Evolutionary conservation across 1,140 invertebrate genomes (phyloP).

Genomic region (Papilio xuthus): DNA sequence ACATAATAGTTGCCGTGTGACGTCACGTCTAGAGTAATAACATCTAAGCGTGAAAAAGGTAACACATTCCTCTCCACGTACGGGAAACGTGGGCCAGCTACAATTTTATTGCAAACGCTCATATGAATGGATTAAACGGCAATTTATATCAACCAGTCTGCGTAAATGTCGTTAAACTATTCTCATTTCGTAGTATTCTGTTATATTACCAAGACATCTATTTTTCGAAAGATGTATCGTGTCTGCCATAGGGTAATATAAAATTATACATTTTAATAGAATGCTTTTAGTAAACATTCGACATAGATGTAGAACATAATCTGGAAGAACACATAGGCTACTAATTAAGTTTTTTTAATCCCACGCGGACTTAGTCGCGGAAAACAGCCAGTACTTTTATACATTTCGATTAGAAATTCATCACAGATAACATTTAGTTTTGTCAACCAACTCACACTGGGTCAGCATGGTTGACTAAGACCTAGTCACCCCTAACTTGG

Average conservation of each 20-base stretch:
- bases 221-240: not conserved
- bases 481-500: too few species aligned
- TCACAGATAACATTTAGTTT: too few species aligned
- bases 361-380: too few species aligned
- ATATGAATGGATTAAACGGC: slow-evolving; percentile 34
- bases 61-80: slow-evolving; percentile 19
- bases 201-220: not conserved
- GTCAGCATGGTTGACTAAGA: too few species aligned
- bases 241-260: not conserved
- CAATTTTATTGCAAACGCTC: slow-evolving; percentile 29
- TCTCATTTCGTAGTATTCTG: not conserved
- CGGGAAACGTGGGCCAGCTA: slow-evolving; percentile 9
- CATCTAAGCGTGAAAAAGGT: slow-evolving; percentile 19
- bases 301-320: too few species aligned
- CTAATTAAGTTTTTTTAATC: too few species aligned
- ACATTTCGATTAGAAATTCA: too few species aligned
- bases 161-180: not conserved
- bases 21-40: slow-evolving; percentile 30
- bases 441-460: too few species aligned
- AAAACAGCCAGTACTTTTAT: too few species aligned
- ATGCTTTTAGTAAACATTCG: too few species aligned
- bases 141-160: slow-evolving; percentile 2
- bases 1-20: slow-evolving; percentile 7
- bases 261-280: too few species aligned
- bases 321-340: too few species aligned